A percentile compares a stretch with the other conserved stretches of the same genome.
phyloP scores from a whole-genome alignment of 2,888 invertebrate species.

The Opisthograptis luteolata region DNA sequence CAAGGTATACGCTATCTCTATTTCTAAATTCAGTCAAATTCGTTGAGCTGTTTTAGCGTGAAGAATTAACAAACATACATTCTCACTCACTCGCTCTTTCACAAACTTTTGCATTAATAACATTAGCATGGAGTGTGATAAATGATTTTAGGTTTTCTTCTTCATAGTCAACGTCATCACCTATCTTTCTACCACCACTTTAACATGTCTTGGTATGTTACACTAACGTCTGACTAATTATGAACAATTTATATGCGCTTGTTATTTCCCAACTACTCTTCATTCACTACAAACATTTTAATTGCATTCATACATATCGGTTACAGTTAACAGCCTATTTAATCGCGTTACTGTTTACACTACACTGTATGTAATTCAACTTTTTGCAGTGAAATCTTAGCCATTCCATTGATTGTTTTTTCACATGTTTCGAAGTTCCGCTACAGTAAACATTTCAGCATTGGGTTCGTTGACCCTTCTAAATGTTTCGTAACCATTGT shows the following conservation, averaged over 20 bases:
- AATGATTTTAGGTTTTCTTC: too few species aligned
- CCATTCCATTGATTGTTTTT: slow-evolving; percentile 45
- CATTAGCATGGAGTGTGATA: too few species aligned
- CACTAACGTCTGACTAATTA: not conserved
- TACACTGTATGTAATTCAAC: not conserved
- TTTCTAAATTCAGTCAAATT: too few species aligned
- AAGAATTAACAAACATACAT: too few species aligned
- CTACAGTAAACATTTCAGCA: slow-evolving; percentile 37
- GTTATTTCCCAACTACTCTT: not conserved
- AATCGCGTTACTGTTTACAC: not conserved
- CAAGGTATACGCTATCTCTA: too few species aligned
- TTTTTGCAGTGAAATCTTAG: slow-evolving; percentile 39
- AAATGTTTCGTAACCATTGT: slow-evolving; percentile 65
- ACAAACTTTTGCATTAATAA: too few species aligned
- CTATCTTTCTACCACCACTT: too few species aligned
- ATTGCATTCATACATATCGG: slow-evolving; percentile 9
- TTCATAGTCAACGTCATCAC: too few species aligned
- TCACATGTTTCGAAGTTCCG: slow-evolving; percentile 38
- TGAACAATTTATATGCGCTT: slow-evolving; percentile 3
- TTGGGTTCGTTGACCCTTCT: slow-evolving; percentile 60
- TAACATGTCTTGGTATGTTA: too few species aligned
- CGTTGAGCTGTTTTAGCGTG: too few species aligned
- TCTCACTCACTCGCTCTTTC: too few species aligned
- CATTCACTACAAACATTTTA: slow-evolving; percentile 11
- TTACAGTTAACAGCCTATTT: slow-evolving; percentile 15